These are phyloP conservation scores for Meriones unguiculatus DNA, from an alignment of 2,113 vertebrate genomes.

Conservation along the genomic window DNA sequence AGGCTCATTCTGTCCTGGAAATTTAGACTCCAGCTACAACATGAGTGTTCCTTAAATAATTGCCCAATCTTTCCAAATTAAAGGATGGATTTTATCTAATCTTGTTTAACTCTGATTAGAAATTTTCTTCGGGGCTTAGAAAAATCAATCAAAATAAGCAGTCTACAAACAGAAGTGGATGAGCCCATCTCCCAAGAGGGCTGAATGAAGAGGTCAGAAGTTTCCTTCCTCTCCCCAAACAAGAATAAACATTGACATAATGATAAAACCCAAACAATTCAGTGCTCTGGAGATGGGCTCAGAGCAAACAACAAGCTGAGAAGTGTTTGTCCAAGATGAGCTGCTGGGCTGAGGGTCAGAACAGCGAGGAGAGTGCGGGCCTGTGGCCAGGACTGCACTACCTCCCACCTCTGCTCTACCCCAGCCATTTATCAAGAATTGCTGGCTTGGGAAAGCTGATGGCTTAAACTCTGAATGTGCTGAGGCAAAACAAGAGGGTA, in stretches of 20 bases:
- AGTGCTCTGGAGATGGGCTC: not conserved
- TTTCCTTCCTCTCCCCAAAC: not conserved
- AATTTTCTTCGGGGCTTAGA: not conserved
- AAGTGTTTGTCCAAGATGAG: not conserved
- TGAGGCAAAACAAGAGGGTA: too few species aligned
- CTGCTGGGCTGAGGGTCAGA: not conserved
- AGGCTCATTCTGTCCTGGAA: not conserved
- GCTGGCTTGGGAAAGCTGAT: too few species aligned
- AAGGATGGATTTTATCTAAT: not conserved
- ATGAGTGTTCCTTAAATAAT: not conserved
- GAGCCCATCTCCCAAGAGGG: not conserved
- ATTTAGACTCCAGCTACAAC: not conserved
- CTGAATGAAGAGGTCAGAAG: not conserved
- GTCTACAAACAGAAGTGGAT: not conserved
- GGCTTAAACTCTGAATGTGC: not conserved
- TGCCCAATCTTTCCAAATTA: not conserved
- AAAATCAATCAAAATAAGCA: not conserved
- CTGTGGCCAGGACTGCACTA: not conserved
- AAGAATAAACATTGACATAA: not conserved
- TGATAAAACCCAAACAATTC: not conserved
- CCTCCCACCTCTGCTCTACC: fast-evolving
- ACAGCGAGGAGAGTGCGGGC: not conserved
- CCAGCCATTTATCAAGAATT: not conserved
- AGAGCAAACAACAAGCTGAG: not conserved
- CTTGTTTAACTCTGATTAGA: conserved; percentile 16